Base-by-base conservation (phyloP, 2,797 vertebrate species). In the Clarias fuscus region DNA sequence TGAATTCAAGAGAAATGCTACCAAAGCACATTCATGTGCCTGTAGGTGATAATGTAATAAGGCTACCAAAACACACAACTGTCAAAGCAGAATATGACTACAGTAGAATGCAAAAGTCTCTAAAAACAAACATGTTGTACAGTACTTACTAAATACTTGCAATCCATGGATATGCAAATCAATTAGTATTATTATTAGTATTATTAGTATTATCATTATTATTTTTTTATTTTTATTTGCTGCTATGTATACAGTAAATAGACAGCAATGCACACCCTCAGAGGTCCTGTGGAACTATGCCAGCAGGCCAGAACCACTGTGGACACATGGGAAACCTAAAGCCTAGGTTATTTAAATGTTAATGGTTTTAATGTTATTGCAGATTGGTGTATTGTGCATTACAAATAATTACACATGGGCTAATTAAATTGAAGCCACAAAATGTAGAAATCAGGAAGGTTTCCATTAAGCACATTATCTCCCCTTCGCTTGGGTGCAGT, bases 401-500 rank as follows among this genome's bases (percentile, higher is more conserved):
- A 37, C 53, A 8, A 85, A 78, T 82, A 86, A 78, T 84, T 82
- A 85, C 82, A 82, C 56, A 17, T 24, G 59, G 61, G 18, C 61
- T 95, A 93, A 95, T 95, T 95, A 92, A 94, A 95, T 96, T 95
- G 94, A 87, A 87, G 90, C 86, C 40, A 86, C 90, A 72, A 81
- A 93, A 94, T 93, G 94, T 91, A 93, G 92, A 90, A 93, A 94
- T 94, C 93, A 92, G 89, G 64, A 89, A 92, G 94, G 94, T 94
- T 95, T 95, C 94, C 95, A 93, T 94, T 94, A 93, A 91, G 91
- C 91, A 93, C 92, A 90, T 94, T 94, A 93, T 73, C 15, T 92
- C 91, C 88, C 93, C 92, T 91, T 93, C 92, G 93, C 91, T 30
- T 91, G 93, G 70, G 82, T 53, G 24, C 84, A 89, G 88, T 85